Percentiles rank a stretch among this genome's conserved stretches.
phyloP scores from a whole-genome alignment of 2,888 invertebrate species.

The Trachelus troglodyta region DNA sequence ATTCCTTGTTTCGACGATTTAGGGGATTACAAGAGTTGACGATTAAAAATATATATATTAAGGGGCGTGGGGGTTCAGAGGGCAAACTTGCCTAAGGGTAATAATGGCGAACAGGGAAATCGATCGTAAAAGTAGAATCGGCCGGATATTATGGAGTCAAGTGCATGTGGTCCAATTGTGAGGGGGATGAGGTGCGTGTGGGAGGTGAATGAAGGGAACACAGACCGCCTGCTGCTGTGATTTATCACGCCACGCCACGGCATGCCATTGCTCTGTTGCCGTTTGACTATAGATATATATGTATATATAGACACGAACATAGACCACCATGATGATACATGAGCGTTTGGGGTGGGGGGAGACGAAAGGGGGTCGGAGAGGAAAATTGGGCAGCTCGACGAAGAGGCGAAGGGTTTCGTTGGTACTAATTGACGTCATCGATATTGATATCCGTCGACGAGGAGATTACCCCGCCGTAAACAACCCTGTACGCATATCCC shows the following conservation, averaged over 20 bases:
- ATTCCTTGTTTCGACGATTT: not conserved
- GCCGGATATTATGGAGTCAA: conserved; percentile 47
- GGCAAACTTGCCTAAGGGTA: not conserved
- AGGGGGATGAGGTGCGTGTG: conserved; percentile 30
- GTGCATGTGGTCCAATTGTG: conserved; percentile 53
- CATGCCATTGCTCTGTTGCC: conserved; percentile 32
- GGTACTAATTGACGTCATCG: conserved; percentile 66
- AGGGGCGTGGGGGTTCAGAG: not conserved
- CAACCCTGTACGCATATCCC: conserved; percentile 45
- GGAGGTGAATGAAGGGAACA: conserved; percentile 58
- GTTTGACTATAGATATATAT: not conserved
- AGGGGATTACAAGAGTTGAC: not conserved
- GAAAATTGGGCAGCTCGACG: conserved; percentile 19
- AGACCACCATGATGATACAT: conserved; percentile 61
- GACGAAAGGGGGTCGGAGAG: not conserved
- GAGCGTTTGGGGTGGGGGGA: conserved; percentile 28
- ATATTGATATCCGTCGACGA: conserved; percentile 65
- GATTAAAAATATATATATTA: not conserved
- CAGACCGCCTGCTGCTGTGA: conserved; percentile 61
- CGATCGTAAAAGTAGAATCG: not conserved
- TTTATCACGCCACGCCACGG: conserved; percentile 58
- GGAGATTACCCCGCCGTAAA: conserved; percentile 65
- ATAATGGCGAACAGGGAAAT: not conserved
- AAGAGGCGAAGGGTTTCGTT: conserved; percentile 44
- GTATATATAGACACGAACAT: conserved; percentile 29